Percentiles rank a stretch among this genome's conserved stretches.
phyloP scores from a whole-genome alignment of 92 coral and sea anemone species.

The Nematostella vectensis region DNA sequence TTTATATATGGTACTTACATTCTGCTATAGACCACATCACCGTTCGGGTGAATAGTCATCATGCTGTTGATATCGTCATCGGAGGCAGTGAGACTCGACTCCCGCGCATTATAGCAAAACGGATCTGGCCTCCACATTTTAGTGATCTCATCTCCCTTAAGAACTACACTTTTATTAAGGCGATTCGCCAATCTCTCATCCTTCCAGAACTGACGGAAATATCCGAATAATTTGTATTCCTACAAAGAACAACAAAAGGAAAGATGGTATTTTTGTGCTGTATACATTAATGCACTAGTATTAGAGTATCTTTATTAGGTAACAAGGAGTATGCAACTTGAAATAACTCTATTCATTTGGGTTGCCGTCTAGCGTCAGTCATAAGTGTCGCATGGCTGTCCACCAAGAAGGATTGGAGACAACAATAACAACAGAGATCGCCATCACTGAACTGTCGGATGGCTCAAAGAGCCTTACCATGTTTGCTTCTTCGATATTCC shows the following conservation, averaged over 20 bases:
- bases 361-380: no score
- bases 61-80: slow-evolving; percentile 51
- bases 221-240: slow-evolving; percentile 58
- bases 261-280: no score
- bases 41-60: slow-evolving; percentile 23
- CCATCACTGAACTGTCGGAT: no score
- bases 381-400: no score
- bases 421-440: no score
- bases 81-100: slow-evolving; percentile 46
- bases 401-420: no score
- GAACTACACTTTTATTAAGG: slow-evolving; percentile 26
- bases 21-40: slow-evolving; percentile 38
- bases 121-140: slow-evolving; percentile 70
- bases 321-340: no score
- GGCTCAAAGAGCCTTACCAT: slow-evolving; percentile 28
- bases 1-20: slow-evolving; percentile 34
- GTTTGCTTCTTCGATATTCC: slow-evolving; percentile 21
- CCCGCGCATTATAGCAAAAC: slow-evolving; percentile 62
- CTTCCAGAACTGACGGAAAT: slow-evolving; percentile 52
- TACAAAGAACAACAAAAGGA: slow-evolving; percentile 1
- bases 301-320: no score
- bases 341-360: no score
- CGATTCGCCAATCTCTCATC: slow-evolving; percentile 52
- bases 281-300: no score
- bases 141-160: slow-evolving; percentile 51